A percentile compares a stretch with the other conserved stretches of the same genome.
Evolutionary conservation across 1,140 invertebrate genomes (phyloP).

Genomic region (Drosophila aff.): DNA sequence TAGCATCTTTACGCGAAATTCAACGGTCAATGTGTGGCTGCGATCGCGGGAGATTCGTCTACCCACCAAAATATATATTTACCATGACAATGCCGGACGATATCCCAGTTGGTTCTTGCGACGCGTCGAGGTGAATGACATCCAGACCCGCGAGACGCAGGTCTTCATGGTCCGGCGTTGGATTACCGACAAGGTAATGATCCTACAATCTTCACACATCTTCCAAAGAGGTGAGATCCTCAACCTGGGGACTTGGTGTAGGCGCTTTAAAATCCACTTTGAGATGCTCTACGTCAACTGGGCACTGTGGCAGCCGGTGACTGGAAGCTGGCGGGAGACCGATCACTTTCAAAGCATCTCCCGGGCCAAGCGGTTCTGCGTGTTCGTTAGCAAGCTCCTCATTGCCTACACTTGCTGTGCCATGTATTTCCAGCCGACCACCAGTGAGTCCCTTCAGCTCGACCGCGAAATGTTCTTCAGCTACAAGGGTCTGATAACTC

Average conservation of each 20-base stretch:
- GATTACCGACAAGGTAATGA: conserved; percentile 23
- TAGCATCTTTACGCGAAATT: conserved; percentile 26
- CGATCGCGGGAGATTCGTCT: conserved; percentile 52
- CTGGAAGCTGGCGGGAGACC: conserved; percentile 44
- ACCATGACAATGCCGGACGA: conserved; percentile 50
- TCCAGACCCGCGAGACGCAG: conserved; percentile 41
- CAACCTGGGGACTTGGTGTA: neutral
- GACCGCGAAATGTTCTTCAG: neutral
- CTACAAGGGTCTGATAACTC: neutral
- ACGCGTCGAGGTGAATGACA: conserved; percentile 41
- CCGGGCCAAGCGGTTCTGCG: conserved; percentile 42
- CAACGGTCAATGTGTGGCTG: conserved; percentile 42
- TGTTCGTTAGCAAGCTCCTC: conserved; percentile 35
- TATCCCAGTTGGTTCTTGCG: conserved; percentile 58
- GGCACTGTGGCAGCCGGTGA: conserved; percentile 55
- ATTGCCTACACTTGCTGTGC: conserved; percentile 9
- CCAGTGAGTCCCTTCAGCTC: conserved; percentile 19
- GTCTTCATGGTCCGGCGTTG: conserved; percentile 37
- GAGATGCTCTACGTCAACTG: conserved; percentile 56
- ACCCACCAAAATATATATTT: conserved; percentile 37
- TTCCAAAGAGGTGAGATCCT: conserved; percentile 3
- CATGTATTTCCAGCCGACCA: conserved; percentile 4
- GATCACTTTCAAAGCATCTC: conserved; percentile 11
- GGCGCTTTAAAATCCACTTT: conserved; percentile 10
- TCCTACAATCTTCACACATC: conserved; percentile 25